Evolutionary conservation across 2,797 vertebrate genomes (phyloP), one percentile per base, ranked within the genome.

Genomic region (Acipenser ruthenus): DNA sequence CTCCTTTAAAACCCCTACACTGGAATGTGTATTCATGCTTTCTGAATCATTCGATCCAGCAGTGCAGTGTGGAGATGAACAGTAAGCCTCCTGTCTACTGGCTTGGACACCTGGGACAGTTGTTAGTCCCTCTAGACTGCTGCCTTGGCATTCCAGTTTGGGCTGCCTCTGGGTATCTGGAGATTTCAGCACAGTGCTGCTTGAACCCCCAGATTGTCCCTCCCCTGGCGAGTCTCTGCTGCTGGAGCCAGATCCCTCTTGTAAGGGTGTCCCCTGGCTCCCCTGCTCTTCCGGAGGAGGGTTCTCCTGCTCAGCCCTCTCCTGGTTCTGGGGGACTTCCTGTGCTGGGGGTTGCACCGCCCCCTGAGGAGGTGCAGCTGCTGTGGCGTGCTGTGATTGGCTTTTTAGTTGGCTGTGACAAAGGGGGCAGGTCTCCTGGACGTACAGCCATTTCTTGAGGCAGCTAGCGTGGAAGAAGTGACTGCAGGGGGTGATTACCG

Each of bases 401-500:
- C 91, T 92, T 86, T 98, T 98, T 67, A 98, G 92, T 60, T 96
- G 94, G 63, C 94, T 90, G 76, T 97, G 97, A 81, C 95, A 98
- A 69, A 98, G 87, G 59, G 96, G 97, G 71, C 96, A 99, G 7
- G 95, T 95, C 84, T 98, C 97, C 82, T 99, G 97, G 55, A 99
- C 96, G 0, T 99, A 99, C 3, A 98, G 85, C 96, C 97, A 99
- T 72, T 99, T 98, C 90, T 98, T 98, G 83, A 99, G 88, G 88
- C 96, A 99, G 76, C 91, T 92, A 49, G 95, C 94, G n/a, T 99
- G 96, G 86, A 99, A 99, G 87, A 98, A 97, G 83, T 99, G 97
- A 73, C 95, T 93, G 79, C 97, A 99, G 0, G 97, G 96, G 0
- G 97, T 99, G 84, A 98, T 97, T 68, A 98, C 93, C n/a, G 97